phyloP scores from a whole-genome alignment of 2,797 vertebrate species.

The Xyrichtys novacula region DNA sequence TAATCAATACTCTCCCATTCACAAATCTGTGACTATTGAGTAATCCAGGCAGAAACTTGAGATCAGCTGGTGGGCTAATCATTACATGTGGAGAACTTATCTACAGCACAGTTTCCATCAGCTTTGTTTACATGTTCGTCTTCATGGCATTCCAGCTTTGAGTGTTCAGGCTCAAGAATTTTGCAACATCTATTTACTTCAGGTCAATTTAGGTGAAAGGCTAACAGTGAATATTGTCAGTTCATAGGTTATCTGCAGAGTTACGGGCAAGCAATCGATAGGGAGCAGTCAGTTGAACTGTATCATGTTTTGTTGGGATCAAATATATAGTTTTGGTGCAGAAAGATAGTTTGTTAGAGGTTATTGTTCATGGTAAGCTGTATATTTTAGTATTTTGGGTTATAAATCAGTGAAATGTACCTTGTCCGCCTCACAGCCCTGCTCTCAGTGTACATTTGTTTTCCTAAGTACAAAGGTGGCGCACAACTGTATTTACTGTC shows the following conservation, averaged over 20 bases:
- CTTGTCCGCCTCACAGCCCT: background rate
- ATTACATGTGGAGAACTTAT: constrained; percentile 25
- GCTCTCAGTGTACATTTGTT: background rate
- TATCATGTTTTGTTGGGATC: too few relatives aligned
- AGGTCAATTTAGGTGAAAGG: constrained; percentile 7
- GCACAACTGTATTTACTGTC: background rate
- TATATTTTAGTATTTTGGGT: too few relatives aligned
- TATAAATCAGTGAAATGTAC: background rate
- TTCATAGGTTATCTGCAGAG: background rate
- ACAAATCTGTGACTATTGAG: constrained; percentile 3
- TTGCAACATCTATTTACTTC: constrained; percentile 37
- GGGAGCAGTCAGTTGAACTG: too few relatives aligned
- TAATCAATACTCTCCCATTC: background rate
- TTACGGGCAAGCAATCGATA: background rate
- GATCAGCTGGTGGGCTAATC: constrained; percentile 41
- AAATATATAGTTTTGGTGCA: too few relatives aligned
- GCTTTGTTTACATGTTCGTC: constrained; percentile 13
- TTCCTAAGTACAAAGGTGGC: background rate
- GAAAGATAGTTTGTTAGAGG: too few relatives aligned
- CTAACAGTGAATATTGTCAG: background rate
- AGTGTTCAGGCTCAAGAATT: constrained; percentile 4
- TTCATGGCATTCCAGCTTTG: background rate
- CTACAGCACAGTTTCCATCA: constrained; percentile 13
- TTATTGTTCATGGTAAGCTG: background rate
- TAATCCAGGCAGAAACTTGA: constrained; percentile 11